These are phyloP conservation scores for Eudemis profundana DNA, from an alignment of 2,888 invertebrate species.

Conservation along the genomic window DNA sequence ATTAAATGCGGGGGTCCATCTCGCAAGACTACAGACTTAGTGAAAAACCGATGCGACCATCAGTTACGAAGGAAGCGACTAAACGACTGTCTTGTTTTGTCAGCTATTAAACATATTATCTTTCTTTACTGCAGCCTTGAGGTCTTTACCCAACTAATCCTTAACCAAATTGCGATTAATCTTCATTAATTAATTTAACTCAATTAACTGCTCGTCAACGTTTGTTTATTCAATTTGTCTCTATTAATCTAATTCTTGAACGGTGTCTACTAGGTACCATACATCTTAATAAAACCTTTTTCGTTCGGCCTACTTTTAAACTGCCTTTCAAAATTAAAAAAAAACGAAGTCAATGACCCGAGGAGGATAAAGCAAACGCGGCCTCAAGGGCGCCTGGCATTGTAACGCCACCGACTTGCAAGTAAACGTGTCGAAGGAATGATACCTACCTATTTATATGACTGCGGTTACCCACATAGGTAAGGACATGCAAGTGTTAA, in stretches of 20 bases:
- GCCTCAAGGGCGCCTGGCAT: conserved; percentile 30
- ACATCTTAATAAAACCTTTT: background rate
- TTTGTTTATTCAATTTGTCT: conserved; percentile 15
- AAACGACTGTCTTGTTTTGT: too few relatives aligned
- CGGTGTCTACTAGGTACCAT: background rate
- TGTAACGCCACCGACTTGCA: conserved; percentile 20
- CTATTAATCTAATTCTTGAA: conserved; percentile 18
- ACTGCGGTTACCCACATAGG: conserved; percentile 20
- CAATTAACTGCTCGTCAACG: conserved; percentile 15
- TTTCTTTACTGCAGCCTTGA: too few relatives aligned
- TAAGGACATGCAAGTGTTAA: background rate
- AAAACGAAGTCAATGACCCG: conserved; percentile 27
- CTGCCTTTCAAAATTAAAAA: conserved; percentile 24
- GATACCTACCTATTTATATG: conserved; percentile 26
- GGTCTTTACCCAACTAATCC: too few relatives aligned
- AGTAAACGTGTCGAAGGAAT: conserved; percentile 16
- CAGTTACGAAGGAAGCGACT: too few relatives aligned
- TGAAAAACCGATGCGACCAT: too few relatives aligned
- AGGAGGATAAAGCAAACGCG: conserved; percentile 36
- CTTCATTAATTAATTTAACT: conserved; percentile 7
- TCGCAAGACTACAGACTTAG: too few relatives aligned
- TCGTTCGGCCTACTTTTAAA: conserved; percentile 7
- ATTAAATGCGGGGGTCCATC: too few relatives aligned
- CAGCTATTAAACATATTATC: too few relatives aligned
- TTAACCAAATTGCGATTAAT: background rate